A percentile compares a stretch with the other conserved stretches of the same genome.
These are phyloP conservation scores for Pampus argenteus DNA, from an alignment of 2,797 vertebrate genomes.

Conservation along the genomic window DNA sequence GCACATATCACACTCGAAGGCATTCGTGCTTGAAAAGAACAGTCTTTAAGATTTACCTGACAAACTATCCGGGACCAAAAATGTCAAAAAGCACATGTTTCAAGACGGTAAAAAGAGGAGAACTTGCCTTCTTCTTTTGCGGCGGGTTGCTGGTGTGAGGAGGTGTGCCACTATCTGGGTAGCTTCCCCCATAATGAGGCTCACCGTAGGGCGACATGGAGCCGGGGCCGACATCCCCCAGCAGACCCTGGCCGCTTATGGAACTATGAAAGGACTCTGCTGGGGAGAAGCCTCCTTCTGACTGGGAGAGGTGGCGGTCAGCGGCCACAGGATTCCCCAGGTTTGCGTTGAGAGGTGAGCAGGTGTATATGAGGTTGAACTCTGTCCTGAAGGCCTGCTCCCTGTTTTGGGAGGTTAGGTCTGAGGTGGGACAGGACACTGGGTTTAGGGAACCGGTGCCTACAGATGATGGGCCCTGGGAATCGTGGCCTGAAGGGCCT, in stretches of 20 bases:
- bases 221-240: constrained; percentile 87
- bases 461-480: constrained; percentile 55
- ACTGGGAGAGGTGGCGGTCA: constrained; percentile 89
- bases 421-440: constrained; percentile 83
- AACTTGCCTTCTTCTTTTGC: constrained; percentile 97
- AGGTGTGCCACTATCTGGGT: constrained; percentile 88
- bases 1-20: constrained; percentile 42
- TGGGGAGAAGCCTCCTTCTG: constrained; percentile 91
- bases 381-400: constrained; percentile 98
- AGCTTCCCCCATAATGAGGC: constrained; percentile 83
- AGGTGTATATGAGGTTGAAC: constrained; percentile 99
- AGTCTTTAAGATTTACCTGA: constrained; percentile 26
- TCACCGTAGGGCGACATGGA: constrained; percentile 91
- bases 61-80: background rate
- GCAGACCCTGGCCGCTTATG: constrained; percentile 87
- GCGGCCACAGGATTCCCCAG: constrained; percentile 82
- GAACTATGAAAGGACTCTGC: constrained; percentile 91
- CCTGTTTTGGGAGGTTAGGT: constrained; percentile 84
- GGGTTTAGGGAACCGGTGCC: constrained; percentile 68
- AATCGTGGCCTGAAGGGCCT: constrained; percentile 71
- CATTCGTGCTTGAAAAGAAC: constrained; percentile 34
- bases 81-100: background rate
- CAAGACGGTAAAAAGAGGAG: constrained; percentile 24
- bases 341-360: constrained; percentile 97
- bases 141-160: constrained; percentile 93